phyloP scores from a whole-genome alignment of 2,797 vertebrate species.

The Smutsia temminckii region DNA sequence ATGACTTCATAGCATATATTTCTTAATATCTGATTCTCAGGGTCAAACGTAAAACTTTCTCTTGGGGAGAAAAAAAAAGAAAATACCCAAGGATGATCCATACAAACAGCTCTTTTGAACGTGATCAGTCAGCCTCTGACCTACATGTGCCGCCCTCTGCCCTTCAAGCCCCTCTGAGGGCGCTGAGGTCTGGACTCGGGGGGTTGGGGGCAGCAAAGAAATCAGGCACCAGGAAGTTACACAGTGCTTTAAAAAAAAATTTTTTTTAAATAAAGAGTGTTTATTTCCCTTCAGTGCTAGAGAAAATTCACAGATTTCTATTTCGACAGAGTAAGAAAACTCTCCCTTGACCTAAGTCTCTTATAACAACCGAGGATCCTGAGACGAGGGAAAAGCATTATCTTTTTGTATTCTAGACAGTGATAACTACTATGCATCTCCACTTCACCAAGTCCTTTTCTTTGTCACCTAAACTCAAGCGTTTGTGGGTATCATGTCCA shows the following conservation, averaged over 20 bases:
- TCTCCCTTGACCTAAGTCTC: not conserved
- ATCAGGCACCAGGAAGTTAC: fast-evolving
- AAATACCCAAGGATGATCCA: no score
- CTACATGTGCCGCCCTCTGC: fast-evolving
- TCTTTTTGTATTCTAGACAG: not conserved
- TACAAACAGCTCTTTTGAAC: not conserved
- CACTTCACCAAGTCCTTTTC: conserved; percentile 51
- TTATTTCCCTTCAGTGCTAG: not conserved
- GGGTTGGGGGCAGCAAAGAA: not conserved
- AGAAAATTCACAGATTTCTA: not conserved
- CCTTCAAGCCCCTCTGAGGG: not conserved
- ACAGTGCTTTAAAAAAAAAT: not conserved
- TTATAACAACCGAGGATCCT: not conserved
- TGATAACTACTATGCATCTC: not conserved
- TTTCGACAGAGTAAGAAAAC: not conserved
- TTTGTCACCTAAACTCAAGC: conserved; percentile 28
- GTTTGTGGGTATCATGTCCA: not conserved
- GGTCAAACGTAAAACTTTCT: conserved; percentile 24
- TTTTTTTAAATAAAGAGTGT: not conserved
- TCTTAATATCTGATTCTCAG: conserved; percentile 35
- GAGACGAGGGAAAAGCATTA: not conserved
- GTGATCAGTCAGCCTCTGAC: not conserved
- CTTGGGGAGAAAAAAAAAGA: not conserved
- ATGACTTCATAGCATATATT: conserved; percentile 31
- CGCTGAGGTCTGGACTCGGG: not conserved